Conservation (phyloP, 2,113 vertebrate genomes). For the Prietella phreatophila region DNA sequence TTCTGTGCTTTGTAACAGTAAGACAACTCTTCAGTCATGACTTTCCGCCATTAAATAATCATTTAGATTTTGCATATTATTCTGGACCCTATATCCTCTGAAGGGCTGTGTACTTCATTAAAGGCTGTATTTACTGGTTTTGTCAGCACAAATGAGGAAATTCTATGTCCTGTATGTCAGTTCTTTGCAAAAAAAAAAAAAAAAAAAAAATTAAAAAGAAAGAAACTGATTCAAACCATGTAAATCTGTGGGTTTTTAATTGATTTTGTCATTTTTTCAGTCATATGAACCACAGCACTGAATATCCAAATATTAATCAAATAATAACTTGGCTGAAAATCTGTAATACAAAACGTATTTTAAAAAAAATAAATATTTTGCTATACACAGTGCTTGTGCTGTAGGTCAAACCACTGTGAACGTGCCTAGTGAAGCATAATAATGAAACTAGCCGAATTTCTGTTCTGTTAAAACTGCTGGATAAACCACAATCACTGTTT, state of each 20-base stretch:
- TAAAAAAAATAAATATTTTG: not conserved
- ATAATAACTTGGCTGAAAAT: not conserved
- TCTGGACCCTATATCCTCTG: not conserved
- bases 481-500: conserved; percentile 38
- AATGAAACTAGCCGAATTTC: not conserved
- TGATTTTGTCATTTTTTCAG: not conserved
- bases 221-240: not conserved
- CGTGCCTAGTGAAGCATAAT: not conserved
- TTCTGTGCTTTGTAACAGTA: not conserved
- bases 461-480: conserved; percentile 22
- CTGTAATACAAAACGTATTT: not conserved
- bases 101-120: not conserved
- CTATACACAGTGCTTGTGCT: not conserved
- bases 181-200: not conserved
- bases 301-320: not conserved
- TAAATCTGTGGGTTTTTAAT: not conserved
- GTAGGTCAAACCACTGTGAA: not conserved
- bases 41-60: not conserved
- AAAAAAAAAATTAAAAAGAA: not conserved
- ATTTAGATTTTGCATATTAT: not conserved
- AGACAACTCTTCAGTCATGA: not conserved
- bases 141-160: not conserved
- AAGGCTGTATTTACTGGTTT: not conserved
- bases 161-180: not conserved
- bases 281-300: not conserved